A percentile compares a stretch with the other conserved stretches of the same genome.
These are phyloP conservation scores for Pogoniulus pusillus DNA, from an alignment of 2,797 vertebrate genomes.

Conservation along the genomic window DNA sequence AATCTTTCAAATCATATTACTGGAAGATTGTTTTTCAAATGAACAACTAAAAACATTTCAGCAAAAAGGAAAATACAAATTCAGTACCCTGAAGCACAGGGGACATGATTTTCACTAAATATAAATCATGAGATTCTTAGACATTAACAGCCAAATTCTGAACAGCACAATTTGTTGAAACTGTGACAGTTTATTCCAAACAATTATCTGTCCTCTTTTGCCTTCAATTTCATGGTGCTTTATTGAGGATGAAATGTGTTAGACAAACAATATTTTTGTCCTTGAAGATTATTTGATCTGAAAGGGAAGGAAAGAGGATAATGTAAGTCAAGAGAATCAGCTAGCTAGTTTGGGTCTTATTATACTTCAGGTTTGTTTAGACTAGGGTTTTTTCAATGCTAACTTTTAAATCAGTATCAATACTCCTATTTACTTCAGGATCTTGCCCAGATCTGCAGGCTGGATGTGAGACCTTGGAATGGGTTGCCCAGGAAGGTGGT, in stretches of 20 bases:
- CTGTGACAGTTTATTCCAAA: neutral
- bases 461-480: too few species aligned
- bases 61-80: neutral
- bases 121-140: neutral
- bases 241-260: neutral
- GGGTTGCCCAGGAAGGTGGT: too few species aligned
- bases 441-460: too few species aligned
- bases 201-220: neutral
- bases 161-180: neutral
- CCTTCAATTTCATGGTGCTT: neutral
- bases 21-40: neutral
- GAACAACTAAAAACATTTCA: neutral
- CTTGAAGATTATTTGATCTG: neutral
- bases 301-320: neutral
- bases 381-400: accelerated
- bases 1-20: neutral
- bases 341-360: neutral
- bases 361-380: neutral
- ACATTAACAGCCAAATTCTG: neutral
- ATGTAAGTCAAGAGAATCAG: neutral
- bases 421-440: neutral
- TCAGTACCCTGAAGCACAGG: neutral
- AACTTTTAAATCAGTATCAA: neutral
- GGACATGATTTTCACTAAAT: neutral
- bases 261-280: neutral